Evolutionary conservation across 2,113 vertebrate species (phyloP), one percentile per base, ranked within the genome.

Genomic region (Hucho hucho): DNA sequence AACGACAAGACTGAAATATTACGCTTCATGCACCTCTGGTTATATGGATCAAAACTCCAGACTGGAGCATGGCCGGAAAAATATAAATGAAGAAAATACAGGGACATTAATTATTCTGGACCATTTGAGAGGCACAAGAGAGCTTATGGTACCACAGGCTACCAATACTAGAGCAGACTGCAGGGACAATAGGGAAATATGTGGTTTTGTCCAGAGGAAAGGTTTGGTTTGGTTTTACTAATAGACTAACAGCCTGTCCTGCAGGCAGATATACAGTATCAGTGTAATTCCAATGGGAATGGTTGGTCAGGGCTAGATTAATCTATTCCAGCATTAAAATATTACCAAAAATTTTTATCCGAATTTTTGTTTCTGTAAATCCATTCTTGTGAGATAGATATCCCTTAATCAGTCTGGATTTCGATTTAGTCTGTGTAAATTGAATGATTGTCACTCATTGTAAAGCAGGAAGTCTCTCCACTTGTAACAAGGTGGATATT

Each of bases 401-500:
- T 11, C 9, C 24, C 59, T 22, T 58, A 13, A 6, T 11, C 37
- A 43, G 37, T 43, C 37, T 43, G 9, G 37, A 43, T 58, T 72
- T 16, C 46, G 58, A 74, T 11, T 61, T 26, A 69, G 59, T 64
- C 70, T 9, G 32, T 11, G n/a, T 69, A 14, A 4, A 46, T 69
- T 22, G 3, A 64, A 24, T 67, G 81, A 88, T 79, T 81, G 81
- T 83, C 73, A 64, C 24, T 75, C 63, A 25, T 69, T 78, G 79
- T 69, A 80, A 81, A 72, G 59, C 69, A 70, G 71, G 29, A 56
- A 70, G 63, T 63, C 64, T 72, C 9, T 56, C 43, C 66, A 43
- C 65, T 72, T 77, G 32, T 64, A 66, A 73, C 43, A 66, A 46
- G 75, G 64, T 78, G 69, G 24, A 22, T 22, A 22, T 22, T 64